These are phyloP conservation scores for Enteromius fasciolatus DNA, from an alignment of 2,797 vertebrate genomes.

Conservation along the genomic window DNA sequence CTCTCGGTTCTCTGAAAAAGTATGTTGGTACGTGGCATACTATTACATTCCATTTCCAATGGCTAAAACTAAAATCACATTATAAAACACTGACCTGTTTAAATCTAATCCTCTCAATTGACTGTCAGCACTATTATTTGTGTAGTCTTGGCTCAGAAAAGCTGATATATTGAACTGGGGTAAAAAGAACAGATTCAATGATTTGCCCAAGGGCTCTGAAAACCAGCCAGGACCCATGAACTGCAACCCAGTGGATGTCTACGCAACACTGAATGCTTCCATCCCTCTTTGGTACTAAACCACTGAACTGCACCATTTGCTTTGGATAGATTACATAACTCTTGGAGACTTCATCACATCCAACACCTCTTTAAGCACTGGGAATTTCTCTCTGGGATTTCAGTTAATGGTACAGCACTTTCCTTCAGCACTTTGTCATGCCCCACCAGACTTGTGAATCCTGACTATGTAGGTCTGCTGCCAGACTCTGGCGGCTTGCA, in stretches of 20 bases:
- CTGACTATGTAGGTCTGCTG: constrained; percentile 5
- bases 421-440: constrained; percentile 18
- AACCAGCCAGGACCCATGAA: constrained; percentile 8
- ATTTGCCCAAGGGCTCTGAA: neutral
- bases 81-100: neutral
- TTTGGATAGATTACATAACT: constrained; percentile 16
- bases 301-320: constrained; percentile 7
- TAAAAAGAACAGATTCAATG: neutral
- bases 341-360: constrained; percentile 4
- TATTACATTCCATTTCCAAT: neutral
- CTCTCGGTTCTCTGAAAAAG: neutral
- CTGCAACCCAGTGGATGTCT: constrained; percentile 3
- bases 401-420: constrained; percentile 9
- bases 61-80: neutral
- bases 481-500: constrained; percentile 3
- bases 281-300: neutral
- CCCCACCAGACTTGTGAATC: constrained; percentile 1
- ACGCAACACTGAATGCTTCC: neutral
- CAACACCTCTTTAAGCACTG: constrained; percentile 4
- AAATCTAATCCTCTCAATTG: neutral
- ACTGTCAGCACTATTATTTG: neutral
- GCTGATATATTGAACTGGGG: neutral
- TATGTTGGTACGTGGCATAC: neutral
- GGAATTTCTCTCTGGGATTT: neutral
- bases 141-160: constrained; percentile 1